These are phyloP conservation scores for Pyxicephalus adspersus DNA, from an alignment of 2,113 vertebrate genomes.

Conservation along the genomic window DNA sequence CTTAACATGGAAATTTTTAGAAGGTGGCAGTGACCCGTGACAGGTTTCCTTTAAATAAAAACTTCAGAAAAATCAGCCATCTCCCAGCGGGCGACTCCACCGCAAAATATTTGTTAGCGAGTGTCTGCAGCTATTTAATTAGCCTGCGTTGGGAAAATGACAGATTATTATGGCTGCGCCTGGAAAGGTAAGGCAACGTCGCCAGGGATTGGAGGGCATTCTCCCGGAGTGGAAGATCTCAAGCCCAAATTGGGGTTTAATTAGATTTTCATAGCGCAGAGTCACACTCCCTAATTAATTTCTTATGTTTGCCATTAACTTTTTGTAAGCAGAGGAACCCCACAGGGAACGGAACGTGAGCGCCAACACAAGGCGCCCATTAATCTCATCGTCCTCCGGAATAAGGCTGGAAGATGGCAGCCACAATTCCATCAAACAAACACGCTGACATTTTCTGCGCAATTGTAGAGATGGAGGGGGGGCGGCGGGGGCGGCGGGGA, in stretches of 20 bases:
- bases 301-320: conserved; percentile 53
- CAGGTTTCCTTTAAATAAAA: too few species aligned
- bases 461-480: not conserved
- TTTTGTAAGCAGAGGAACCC: conserved; percentile 48
- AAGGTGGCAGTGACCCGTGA: too few species aligned
- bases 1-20: too few species aligned
- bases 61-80: not conserved
- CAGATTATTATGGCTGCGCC: conserved; percentile 24
- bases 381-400: conserved; percentile 37
- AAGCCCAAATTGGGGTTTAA: conserved; percentile 38
- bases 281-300: conserved; percentile 48
- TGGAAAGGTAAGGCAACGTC: not conserved
- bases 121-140: conserved; percentile 30
- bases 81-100: not conserved
- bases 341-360: conserved; percentile 41
- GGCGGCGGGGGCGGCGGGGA: not conserved
- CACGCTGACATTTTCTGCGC: not conserved
- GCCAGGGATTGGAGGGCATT: conserved; percentile 10
- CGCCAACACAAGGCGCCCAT: conserved; percentile 11
- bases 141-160: not conserved
- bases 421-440: conserved; percentile 19
- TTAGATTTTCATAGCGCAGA: conserved; percentile 47
- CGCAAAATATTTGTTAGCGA: not conserved
- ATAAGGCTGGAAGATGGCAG: not conserved
- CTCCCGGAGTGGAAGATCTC: conserved; percentile 26